These are phyloP conservation scores for Planococcus citri DNA, from an alignment of 1,140 invertebrate species.

Conservation along the genomic window DNA sequence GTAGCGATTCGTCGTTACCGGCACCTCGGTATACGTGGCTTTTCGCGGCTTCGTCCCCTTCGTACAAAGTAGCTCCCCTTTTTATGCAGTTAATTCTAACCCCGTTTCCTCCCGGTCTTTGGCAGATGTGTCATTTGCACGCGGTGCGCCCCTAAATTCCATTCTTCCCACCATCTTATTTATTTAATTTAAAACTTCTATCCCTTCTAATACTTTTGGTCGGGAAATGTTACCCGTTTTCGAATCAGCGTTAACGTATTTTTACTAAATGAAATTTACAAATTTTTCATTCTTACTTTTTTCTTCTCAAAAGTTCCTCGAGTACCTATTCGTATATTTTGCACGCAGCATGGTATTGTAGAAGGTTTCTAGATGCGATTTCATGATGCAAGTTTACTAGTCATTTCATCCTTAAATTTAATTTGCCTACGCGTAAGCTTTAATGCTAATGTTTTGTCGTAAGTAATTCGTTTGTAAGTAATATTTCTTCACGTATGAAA, in stretches of 20 bases:
- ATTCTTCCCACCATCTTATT: conserved; percentile 20
- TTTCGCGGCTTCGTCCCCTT: conserved; percentile 14
- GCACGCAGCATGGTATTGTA: no score
- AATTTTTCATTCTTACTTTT: conserved; percentile 13
- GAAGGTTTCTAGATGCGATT: no score
- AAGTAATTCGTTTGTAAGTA: no score
- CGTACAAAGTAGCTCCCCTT: conserved; percentile 13
- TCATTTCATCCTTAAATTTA: no score
- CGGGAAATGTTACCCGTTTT: conserved; percentile 16
- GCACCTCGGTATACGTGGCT: conserved; percentile 7
- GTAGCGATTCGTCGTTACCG: conserved; percentile 18
- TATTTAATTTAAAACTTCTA: conserved; percentile 21
- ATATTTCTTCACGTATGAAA: no score
- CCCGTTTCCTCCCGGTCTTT: conserved; percentile 14
- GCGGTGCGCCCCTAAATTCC: conserved; percentile 19
- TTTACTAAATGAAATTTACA: neutral
- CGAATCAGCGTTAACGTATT: conserved; percentile 13
- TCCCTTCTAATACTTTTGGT: conserved; percentile 12
- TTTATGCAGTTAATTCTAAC: conserved; percentile 19
- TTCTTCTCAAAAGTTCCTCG: no score
- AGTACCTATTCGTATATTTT: no score
- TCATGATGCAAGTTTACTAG: no score
- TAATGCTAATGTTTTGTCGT: no score
- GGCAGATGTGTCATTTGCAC: conserved; percentile 19
- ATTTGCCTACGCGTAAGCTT: no score